These are phyloP conservation scores for Ophiothrix spiculata DNA, from an alignment of 35 echinoderm and acorn worm species.

Conservation along the genomic window DNA sequence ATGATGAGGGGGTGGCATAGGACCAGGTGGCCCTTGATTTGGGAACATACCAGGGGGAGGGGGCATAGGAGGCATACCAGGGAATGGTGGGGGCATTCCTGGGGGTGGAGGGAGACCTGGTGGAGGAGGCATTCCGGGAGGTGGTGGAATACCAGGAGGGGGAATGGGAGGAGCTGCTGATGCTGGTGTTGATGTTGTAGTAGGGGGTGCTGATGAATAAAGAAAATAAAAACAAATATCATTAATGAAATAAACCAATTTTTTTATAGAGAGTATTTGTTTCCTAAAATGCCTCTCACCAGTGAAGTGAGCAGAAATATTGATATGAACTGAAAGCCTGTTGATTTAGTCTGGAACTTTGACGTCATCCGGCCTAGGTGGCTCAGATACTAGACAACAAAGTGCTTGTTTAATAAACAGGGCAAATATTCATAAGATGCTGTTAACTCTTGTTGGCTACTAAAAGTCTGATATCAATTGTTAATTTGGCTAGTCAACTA, in stretches of 20 bases:
- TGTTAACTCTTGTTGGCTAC: no score
- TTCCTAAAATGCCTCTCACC: neutral
- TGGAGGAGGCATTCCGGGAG: constrained; percentile 44
- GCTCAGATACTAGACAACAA: neutral
- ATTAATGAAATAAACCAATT: neutral
- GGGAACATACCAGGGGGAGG: constrained; percentile 17
- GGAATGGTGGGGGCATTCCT: constrained; percentile 66
- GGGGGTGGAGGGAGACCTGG: constrained; percentile 64
- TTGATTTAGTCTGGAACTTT: neutral
- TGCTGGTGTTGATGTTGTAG: constrained; percentile 19
- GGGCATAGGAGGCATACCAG: constrained; percentile 38
- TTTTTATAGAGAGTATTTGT: neutral
- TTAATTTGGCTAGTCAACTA: no score
- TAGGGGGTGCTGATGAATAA: constrained; percentile 21
- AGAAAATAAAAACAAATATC: neutral
- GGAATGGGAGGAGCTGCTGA: constrained; percentile 53
- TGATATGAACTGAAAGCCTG: neutral
- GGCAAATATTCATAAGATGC: no score
- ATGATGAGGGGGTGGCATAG: neutral
- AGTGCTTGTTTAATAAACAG: no score
- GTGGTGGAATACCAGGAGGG: constrained; percentile 51
- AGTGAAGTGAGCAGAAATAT: neutral
- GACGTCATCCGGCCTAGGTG: neutral
- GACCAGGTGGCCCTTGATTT: no score
- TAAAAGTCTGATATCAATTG: no score